Evolutionary conservation across 1,140 invertebrate species (phyloP).

Genomic region (Drosophila kohkoa): DNA sequence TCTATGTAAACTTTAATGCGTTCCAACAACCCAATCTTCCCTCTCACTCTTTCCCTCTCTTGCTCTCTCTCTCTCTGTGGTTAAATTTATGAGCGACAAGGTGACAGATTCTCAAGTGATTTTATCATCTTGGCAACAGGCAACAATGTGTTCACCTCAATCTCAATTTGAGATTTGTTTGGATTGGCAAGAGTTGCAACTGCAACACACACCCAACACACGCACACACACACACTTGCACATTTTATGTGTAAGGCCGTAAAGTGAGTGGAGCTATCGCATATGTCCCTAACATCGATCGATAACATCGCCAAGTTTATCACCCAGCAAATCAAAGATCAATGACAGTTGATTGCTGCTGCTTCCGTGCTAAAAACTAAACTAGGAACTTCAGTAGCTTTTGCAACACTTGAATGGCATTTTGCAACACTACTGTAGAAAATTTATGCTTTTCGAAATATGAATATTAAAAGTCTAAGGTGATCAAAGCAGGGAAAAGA

Average conservation of each 20-base stretch:
- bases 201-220: slow-evolving; percentile 23
- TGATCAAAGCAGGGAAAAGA: no score
- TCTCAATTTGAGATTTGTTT: slow-evolving; percentile 51
- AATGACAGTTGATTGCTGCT: slow-evolving; percentile 20
- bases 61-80: slow-evolving; percentile 45
- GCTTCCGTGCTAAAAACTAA: slow-evolving; percentile 6
- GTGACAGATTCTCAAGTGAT: slow-evolving; percentile 79
- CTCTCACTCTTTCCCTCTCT: not conserved
- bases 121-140: slow-evolving; percentile 77
- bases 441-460: not conserved
- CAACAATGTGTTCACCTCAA: slow-evolving; percentile 61
- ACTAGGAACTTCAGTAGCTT: not conserved
- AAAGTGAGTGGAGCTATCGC: slow-evolving; percentile 49
- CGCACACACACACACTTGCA: not conserved
- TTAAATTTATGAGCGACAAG: slow-evolving; percentile 75
- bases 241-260: slow-evolving; percentile 38
- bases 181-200: slow-evolving; percentile 29
- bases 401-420: not conserved
- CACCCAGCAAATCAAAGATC: slow-evolving; percentile 6
- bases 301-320: slow-evolving; percentile 15
- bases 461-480: not conserved
- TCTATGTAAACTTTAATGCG: slow-evolving; percentile 65
- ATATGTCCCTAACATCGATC: slow-evolving; percentile 32
- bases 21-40: slow-evolving; percentile 40
- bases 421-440: not conserved